These are phyloP conservation scores for Mandrillus leucophaeus DNA, from an alignment of 2,113 vertebrate species.

Conservation along the genomic window DNA sequence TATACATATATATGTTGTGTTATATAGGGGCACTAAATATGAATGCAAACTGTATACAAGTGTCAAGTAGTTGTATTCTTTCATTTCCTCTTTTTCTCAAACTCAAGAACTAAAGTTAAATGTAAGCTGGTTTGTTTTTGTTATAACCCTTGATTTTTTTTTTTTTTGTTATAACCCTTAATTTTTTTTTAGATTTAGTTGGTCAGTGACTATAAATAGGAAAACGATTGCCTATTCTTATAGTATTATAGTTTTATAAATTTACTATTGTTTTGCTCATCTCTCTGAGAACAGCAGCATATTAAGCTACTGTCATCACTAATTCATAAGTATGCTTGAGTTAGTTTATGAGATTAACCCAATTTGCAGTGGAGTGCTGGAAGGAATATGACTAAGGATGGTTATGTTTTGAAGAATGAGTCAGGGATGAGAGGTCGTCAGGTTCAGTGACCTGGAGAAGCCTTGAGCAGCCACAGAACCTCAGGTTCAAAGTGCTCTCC, in stretches of 20 bases:
- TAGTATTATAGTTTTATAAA: not conserved
- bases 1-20: not conserved
- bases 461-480: not conserved
- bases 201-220: not conserved
- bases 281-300: not conserved
- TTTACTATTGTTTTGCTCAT: not conserved
- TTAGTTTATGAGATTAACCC: conserved; percentile 26
- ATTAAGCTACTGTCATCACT: not conserved
- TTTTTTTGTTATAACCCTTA: not conserved
- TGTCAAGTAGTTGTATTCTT: not conserved
- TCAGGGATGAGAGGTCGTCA: not conserved
- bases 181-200: not conserved
- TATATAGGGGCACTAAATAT: not conserved
- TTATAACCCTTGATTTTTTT: not conserved
- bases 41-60: not conserved
- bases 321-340: not conserved
- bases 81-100: not conserved
- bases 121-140: not conserved
- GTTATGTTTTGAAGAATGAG: not conserved
- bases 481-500: not conserved
- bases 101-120: conserved; percentile 8
- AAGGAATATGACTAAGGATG: not conserved
- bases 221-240: not conserved
- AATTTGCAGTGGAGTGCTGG: not conserved
- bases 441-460: not conserved